A percentile compares a stretch with the other conserved stretches of the same genome.
These are phyloP conservation scores for Pachyramphus minor DNA, from an alignment of 2,113 vertebrate species.

Conservation along the genomic window DNA sequence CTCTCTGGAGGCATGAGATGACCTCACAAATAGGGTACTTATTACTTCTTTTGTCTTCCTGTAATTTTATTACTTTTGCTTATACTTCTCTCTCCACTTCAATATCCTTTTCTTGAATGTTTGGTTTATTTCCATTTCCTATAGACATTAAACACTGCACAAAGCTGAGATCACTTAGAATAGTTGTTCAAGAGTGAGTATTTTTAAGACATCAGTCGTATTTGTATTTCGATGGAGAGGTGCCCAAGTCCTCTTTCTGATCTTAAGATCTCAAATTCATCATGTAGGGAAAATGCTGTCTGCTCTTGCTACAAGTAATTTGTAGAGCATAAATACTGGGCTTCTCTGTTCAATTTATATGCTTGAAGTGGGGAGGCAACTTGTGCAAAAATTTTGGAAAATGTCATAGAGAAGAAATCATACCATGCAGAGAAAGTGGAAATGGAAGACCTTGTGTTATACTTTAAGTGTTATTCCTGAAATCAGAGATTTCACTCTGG, in stretches of 20 bases:
- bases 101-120: not conserved
- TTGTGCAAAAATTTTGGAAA: not conserved
- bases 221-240: not conserved
- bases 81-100: not conserved
- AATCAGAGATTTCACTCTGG: not conserved
- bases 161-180: not conserved
- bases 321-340: not conserved
- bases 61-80: not conserved
- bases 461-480: not conserved
- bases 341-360: not conserved
- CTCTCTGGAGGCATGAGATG: not conserved
- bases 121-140: not conserved
- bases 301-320: not conserved
- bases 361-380: not conserved
- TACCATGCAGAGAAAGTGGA: not conserved
- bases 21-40: not conserved
- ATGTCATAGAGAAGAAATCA: not conserved
- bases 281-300: not conserved
- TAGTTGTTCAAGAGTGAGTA: not conserved
- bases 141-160: not conserved
- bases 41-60: not conserved
- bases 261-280: not conserved
- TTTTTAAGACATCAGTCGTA: not conserved
- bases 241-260: not conserved
- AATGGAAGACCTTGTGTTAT: not conserved